Percentiles rank a stretch among this genome's conserved stretches.
phyloP scores from a whole-genome alignment of 92 coral and sea anemone species.

The Paramuricea clavata region DNA sequence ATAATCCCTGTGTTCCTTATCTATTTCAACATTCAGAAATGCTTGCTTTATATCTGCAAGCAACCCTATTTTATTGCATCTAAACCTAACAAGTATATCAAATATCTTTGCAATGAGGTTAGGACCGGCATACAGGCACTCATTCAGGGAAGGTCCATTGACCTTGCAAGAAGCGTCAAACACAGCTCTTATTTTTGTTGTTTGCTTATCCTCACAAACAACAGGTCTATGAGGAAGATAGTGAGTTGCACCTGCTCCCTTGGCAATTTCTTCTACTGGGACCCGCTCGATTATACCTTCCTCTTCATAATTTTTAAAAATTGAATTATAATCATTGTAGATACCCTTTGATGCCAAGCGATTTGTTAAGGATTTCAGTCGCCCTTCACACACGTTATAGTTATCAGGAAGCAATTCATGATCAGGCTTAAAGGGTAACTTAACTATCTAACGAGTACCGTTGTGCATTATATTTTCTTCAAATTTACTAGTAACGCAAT shows the following conservation, averaged over 20 bases:
- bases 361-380: not conserved
- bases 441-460: not conserved
- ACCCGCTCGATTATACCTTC: not conserved
- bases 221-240: conserved; percentile 8
- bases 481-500: not conserved
- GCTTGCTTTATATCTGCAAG: conserved; percentile 2
- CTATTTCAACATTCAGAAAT: conserved; percentile 12
- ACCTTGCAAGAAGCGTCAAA: conserved; percentile 23
- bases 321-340: not conserved
- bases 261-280: not conserved
- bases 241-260: not conserved
- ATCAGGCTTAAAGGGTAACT: conserved; percentile 3
- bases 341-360: conserved; percentile 9
- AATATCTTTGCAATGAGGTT: not conserved
- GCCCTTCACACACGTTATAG: not conserved
- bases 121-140: conserved; percentile 13
- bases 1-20: conserved; percentile 29
- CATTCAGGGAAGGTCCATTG: conserved; percentile 16
- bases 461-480: conserved; percentile 1
- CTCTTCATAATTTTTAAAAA: conserved; percentile 9
- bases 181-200: conserved; percentile 32
- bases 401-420: conserved; percentile 19
- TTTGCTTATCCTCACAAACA: not conserved
- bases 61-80: not conserved
- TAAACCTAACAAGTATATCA: not conserved